Evolutionary conservation across 2,113 vertebrate genomes (phyloP).

Genomic region (Epinephelus cyanopodus): DNA sequence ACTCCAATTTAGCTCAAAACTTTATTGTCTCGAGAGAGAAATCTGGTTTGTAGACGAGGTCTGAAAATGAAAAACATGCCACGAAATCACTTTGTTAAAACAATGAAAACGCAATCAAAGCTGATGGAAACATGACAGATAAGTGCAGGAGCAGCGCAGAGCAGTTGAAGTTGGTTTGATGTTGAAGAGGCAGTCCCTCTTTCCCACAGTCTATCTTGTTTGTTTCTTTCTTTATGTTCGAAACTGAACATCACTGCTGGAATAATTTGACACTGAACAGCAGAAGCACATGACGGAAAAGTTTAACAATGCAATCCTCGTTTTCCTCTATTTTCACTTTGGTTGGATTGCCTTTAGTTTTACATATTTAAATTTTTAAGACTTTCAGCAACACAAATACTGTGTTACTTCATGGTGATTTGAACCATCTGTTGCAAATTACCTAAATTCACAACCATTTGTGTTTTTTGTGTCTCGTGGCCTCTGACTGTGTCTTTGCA

Average conservation of each 20-base stretch:
- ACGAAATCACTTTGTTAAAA: background rate
- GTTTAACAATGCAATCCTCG: no score
- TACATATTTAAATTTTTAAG: no score
- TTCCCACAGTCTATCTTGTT: constrained; percentile 11
- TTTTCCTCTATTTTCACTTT: no score
- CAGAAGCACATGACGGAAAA: constrained; percentile 1
- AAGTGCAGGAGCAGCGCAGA: background rate
- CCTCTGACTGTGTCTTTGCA: no score
- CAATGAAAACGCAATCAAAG: constrained; percentile 7
- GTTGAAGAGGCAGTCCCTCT: no score
- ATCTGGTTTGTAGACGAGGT: constrained; percentile 12
- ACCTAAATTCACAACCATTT: no score
- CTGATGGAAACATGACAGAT: background rate
- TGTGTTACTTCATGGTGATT: no score
- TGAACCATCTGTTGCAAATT: no score
- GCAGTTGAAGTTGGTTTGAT: constrained; percentile 1
- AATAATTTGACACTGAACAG: constrained; percentile 37
- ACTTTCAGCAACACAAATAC: no score
- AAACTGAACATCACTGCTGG: constrained; percentile 24
- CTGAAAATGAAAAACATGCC: constrained; percentile 45
- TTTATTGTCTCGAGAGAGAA: constrained; percentile 37
- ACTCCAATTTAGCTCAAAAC: constrained; percentile 46
- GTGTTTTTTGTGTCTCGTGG: no score
- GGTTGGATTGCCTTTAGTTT: no score
- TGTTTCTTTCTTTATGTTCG: background rate